Percentiles rank a stretch among this genome's conserved stretches.
These are phyloP conservation scores for Corvus hawaiiensis DNA, from an alignment of 2,113 vertebrate genomes.

Conservation along the genomic window DNA sequence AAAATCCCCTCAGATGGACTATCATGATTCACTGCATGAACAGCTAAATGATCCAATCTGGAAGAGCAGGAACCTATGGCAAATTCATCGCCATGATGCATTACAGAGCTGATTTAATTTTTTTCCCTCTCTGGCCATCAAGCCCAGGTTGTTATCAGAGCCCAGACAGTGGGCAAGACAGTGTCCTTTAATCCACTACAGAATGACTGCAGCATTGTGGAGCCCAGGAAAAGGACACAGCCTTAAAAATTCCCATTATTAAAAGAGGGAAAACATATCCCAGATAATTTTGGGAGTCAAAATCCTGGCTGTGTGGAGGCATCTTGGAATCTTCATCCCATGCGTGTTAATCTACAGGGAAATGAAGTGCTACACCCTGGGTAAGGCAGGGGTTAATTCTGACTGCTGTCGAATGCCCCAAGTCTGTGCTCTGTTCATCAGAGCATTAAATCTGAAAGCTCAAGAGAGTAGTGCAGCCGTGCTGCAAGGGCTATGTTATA, in stretches of 20 bases:
- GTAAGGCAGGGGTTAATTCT: constrained; percentile 73
- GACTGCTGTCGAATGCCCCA: constrained; percentile 63
- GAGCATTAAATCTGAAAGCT: constrained; percentile 83
- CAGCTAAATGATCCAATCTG: not conserved
- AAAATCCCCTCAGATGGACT: not conserved
- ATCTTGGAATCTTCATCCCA: not conserved
- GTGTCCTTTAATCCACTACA: not conserved
- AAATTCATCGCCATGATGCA: constrained; percentile 2
- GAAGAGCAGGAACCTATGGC: not conserved
- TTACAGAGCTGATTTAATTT: not conserved
- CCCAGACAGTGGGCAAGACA: not conserved
- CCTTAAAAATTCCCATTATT: not conserved
- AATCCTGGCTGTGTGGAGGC: not conserved
- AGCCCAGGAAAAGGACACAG: not conserved
- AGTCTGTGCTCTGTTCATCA: constrained; percentile 75
- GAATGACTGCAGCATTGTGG: not conserved
- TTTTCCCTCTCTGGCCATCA: not conserved
- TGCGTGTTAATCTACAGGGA: constrained; percentile 34
- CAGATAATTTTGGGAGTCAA: not conserved
- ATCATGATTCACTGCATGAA: not conserved
- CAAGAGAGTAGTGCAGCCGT: constrained; percentile 73
- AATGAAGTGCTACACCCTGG: not conserved
- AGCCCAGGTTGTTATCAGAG: not conserved
- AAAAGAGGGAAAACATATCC: not conserved
- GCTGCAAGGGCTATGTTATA: constrained; percentile 79